A percentile compares a stretch with the other conserved stretches of the same genome.
phyloP scores from a whole-genome alignment of 2,888 invertebrate genomes.

The Drosophila mimetica region DNA sequence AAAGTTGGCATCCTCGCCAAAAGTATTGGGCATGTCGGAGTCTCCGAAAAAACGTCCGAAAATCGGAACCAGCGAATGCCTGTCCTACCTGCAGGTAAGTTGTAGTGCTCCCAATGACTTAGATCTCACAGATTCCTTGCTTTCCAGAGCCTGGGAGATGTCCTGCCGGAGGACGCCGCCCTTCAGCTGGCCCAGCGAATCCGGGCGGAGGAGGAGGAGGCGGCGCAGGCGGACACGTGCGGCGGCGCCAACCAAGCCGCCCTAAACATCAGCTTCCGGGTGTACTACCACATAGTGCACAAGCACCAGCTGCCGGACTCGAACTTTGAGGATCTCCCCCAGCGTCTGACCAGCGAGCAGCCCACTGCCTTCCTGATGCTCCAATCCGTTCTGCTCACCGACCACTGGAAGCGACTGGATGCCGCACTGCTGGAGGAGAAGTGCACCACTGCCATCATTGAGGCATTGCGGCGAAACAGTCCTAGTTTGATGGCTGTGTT shows the following conservation, averaged over 20 bases:
- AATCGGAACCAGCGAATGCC: slow-evolving; percentile 51
- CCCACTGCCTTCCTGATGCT: slow-evolving; percentile 70
- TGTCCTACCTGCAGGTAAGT: slow-evolving; percentile 53
- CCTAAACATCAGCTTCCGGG: slow-evolving; percentile 75
- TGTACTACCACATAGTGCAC: slow-evolving; percentile 75
- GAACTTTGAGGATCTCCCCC: slow-evolving; percentile 53
- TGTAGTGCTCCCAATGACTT: accelerated
- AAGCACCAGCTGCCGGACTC: slow-evolving; percentile 61
- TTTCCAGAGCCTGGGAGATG: slow-evolving; percentile 61
- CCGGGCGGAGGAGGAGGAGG: slow-evolving; percentile 44
- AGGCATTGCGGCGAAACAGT: slow-evolving; percentile 66
- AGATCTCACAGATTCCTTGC: neutral
- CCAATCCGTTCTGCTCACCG: slow-evolving; percentile 78
- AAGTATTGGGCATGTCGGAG: slow-evolving; percentile 24
- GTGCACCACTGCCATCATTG: slow-evolving; percentile 65
- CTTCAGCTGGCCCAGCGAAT: slow-evolving; percentile 57
- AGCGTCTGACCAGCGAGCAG: slow-evolving; percentile 25
- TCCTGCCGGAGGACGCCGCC: slow-evolving; percentile 52
- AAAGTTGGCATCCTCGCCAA: no score
- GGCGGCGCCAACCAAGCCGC: slow-evolving; percentile 70
- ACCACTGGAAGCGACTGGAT: slow-evolving; percentile 64
- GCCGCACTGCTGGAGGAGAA: slow-evolving; percentile 54
- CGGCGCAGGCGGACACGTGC: slow-evolving; percentile 35
- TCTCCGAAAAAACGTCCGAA: slow-evolving; percentile 29
- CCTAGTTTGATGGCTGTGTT: slow-evolving; percentile 69